Evolutionary conservation across 2,888 invertebrate species (phyloP), one percentile per base, ranked within the genome.

Genomic region (Polymixis lichenea): DNA sequence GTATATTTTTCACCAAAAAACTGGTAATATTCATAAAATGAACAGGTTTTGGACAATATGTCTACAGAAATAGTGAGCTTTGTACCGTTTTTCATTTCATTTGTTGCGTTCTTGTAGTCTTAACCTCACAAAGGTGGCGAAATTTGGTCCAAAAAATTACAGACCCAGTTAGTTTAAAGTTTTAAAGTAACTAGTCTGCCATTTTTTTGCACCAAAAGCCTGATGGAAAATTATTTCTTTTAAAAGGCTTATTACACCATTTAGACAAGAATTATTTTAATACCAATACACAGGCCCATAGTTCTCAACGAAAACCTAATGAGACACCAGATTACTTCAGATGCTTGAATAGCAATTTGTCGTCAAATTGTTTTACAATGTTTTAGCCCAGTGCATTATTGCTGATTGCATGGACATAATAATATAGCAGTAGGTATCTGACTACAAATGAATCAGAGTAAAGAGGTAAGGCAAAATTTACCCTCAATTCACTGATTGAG

Each of bases 31-130:
- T 60, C 84, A 76, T 87, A 82, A 80, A 71, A 55, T 8, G 13
- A 86, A 87, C 87, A 1, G 76, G 84, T 86, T 84, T 78, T 72
- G 53, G 15, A 73, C 77, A 82, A 79, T 70, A 70, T 58, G 61
- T 67, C 25, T 38, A n/a, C 61, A 81, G 62, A 77, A 62, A 78
- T 73, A 77, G 69, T 77, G 19, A 71, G 64, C 5, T n/a, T 15
- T 82, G 69, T 80, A 86, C 86, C 80, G 80, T 84, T 77, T 82
- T 75, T 51, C 60, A 7, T 82, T 75, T 51, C 60, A 7, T 64
- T 22, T 77, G 56, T 73, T 7, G 25, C 38, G 9, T 65, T 72
- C 74, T 77, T 58, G 32, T 60, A 53, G 60, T 75, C 73, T 68
- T 74, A 68, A 83, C 61, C 53, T 51, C 58, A 25, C 43, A 66